These are phyloP conservation scores for Hirundo rustica DNA, from an alignment of 2,797 vertebrate genomes.

Conservation along the genomic window DNA sequence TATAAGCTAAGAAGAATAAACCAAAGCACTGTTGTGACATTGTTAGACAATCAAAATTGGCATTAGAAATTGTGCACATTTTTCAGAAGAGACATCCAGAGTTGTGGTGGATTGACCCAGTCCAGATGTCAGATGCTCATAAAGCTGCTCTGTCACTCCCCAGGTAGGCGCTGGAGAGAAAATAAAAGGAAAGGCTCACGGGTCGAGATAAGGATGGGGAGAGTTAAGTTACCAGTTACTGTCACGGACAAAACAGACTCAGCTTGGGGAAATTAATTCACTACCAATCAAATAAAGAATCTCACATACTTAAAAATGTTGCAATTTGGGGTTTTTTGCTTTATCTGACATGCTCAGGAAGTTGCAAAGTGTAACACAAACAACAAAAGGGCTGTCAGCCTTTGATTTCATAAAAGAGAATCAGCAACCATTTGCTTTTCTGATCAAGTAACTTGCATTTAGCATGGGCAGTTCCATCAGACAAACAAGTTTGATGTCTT, in stretches of 20 bases:
- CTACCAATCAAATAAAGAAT: not conserved
- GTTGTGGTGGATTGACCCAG: not conserved
- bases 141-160: not conserved
- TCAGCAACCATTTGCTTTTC: not conserved
- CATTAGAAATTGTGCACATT: not conserved
- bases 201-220: not conserved
- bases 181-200: not conserved
- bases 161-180: not conserved
- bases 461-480: not conserved
- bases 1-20: not conserved
- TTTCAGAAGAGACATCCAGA: not conserved
- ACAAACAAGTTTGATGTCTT: not conserved
- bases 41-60: not conserved
- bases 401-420: not conserved
- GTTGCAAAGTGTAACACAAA: not conserved
- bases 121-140: not conserved
- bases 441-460: not conserved
- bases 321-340: rapidly evolving
- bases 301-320: not conserved
- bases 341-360: not conserved
- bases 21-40: not conserved
- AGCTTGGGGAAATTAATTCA: not conserved
- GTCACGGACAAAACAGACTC: not conserved
- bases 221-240: not conserved
- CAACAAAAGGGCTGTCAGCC: not conserved